A percentile compares a stretch with the other conserved stretches of the same genome.
These are phyloP conservation scores for Helicoverpa armigera DNA, from an alignment of 1,140 invertebrate genomes.

Conservation along the genomic window DNA sequence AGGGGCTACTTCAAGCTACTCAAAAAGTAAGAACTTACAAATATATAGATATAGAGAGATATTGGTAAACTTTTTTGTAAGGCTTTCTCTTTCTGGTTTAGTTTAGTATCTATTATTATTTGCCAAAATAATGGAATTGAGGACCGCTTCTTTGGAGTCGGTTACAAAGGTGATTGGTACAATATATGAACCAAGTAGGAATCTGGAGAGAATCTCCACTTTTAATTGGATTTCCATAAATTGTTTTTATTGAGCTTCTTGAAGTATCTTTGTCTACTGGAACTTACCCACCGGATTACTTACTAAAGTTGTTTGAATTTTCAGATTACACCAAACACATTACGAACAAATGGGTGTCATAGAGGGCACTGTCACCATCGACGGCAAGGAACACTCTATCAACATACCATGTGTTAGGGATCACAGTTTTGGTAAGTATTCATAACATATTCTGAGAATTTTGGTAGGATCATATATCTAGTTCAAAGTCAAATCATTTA, in stretches of 20 bases:
- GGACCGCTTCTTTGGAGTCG: too few species aligned
- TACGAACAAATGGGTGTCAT: constrained; percentile 91
- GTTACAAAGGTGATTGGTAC: too few species aligned
- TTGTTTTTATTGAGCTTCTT: too few species aligned
- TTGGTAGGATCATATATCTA: too few species aligned
- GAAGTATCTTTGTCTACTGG: too few species aligned
- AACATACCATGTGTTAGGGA: constrained; percentile 87
- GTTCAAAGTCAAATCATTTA: too few species aligned
- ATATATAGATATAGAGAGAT: not conserved
- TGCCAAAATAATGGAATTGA: too few species aligned
- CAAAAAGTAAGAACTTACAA: constrained; percentile 81
- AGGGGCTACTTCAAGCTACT: constrained; percentile 88
- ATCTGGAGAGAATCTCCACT: too few species aligned
- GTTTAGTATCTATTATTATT: not conserved
- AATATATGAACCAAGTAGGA: too few species aligned
- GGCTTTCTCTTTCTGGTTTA: not conserved
- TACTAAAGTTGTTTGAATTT: not conserved
- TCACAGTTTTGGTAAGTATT: constrained; percentile 87
- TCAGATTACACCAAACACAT: constrained; percentile 90
- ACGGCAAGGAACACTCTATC: constrained; percentile 83
- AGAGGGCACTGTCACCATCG: constrained; percentile 84
- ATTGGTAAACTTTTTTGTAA: not conserved
- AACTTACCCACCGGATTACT: too few species aligned
- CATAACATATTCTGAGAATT: not conserved
- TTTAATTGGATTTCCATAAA: too few species aligned